Percentiles rank a stretch among this genome's conserved stretches.
phyloP scores from a whole-genome alignment of 2,797 vertebrate genomes.

The Telmatherina bonti region DNA sequence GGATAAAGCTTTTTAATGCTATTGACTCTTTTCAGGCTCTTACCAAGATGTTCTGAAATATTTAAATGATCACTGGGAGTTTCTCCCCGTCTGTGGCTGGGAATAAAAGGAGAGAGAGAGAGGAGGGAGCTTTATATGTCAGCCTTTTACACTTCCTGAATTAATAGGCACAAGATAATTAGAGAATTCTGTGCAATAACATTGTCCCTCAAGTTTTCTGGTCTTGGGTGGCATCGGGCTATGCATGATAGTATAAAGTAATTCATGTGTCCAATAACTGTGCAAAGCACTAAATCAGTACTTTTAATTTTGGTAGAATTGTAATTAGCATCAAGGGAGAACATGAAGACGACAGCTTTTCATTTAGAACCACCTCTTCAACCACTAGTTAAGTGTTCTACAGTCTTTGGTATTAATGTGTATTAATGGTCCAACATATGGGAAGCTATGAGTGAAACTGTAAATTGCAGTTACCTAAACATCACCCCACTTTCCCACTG shows the following conservation, averaged over 20 bases:
- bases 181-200: slow-evolving; percentile 71
- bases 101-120: slow-evolving; percentile 67
- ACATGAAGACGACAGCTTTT: slow-evolving; percentile 27
- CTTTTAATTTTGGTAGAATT: slow-evolving; percentile 44
- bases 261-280: slow-evolving; percentile 55
- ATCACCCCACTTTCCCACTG: not conserved
- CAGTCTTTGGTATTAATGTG: not conserved
- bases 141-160: slow-evolving; percentile 72
- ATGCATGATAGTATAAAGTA: slow-evolving; percentile 51
- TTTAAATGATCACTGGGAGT: slow-evolving; percentile 77
- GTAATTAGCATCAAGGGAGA: slow-evolving; percentile 56
- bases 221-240: slow-evolving; percentile 64
- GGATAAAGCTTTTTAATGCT: slow-evolving; percentile 75
- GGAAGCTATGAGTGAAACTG: not conserved
- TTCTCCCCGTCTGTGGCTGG: slow-evolving; percentile 65
- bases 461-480: not conserved
- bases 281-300: slow-evolving; percentile 41
- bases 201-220: slow-evolving; percentile 65
- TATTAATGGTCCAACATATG: not conserved
- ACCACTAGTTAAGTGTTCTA: not conserved
- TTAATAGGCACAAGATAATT: slow-evolving; percentile 77
- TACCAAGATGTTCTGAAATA: slow-evolving; percentile 77
- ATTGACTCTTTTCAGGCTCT: slow-evolving; percentile 73
- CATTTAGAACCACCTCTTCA: not conserved
- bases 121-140: slow-evolving; percentile 71